These are phyloP conservation scores for Aplocera efformata DNA, from an alignment of 2,888 invertebrate genomes.

Conservation along the genomic window DNA sequence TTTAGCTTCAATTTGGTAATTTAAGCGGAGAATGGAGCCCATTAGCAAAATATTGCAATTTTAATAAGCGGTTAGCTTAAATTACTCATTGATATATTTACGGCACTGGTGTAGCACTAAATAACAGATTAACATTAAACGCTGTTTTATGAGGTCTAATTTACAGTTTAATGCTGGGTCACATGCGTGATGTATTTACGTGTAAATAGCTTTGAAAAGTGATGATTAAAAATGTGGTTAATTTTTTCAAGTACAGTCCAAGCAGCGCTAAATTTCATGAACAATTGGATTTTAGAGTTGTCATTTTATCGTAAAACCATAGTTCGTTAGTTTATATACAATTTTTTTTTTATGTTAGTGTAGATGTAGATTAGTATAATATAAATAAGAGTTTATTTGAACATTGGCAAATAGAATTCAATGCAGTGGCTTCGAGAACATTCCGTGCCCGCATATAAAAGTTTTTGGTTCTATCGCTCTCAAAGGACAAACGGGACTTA, in stretches of 20 bases:
- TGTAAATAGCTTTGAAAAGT: no score
- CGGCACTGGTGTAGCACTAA: slow-evolving; percentile 15
- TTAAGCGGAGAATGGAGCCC: slow-evolving; percentile 5
- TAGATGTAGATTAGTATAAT: no score
- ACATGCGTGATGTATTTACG: no score
- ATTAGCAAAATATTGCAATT: slow-evolving; percentile 15
- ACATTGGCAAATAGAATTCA: slow-evolving; percentile 13
- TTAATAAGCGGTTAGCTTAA: slow-evolving; percentile 15
- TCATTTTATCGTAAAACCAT: no score
- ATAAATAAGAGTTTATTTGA: no score
- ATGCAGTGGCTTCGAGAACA: slow-evolving; percentile 14
- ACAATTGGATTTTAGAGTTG: no score
- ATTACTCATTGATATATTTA: slow-evolving; percentile 14
- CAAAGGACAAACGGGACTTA: slow-evolving; percentile 21
- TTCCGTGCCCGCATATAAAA: slow-evolving; percentile 30
- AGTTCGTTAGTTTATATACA: no score
- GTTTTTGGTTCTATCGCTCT: slow-evolving; percentile 29
- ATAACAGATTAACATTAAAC: slow-evolving; percentile 7
- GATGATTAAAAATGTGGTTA: no score
- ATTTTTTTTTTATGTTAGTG: no score
- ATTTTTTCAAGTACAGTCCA: no score
- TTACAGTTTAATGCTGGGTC: no score
- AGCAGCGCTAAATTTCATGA: no score
- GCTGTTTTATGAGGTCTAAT: slow-evolving; percentile 19
- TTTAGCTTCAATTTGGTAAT: slow-evolving; percentile 5